Base-by-base conservation (phyloP, 2,113 vertebrate species). In the Chlorodrepanis virens region DNA sequence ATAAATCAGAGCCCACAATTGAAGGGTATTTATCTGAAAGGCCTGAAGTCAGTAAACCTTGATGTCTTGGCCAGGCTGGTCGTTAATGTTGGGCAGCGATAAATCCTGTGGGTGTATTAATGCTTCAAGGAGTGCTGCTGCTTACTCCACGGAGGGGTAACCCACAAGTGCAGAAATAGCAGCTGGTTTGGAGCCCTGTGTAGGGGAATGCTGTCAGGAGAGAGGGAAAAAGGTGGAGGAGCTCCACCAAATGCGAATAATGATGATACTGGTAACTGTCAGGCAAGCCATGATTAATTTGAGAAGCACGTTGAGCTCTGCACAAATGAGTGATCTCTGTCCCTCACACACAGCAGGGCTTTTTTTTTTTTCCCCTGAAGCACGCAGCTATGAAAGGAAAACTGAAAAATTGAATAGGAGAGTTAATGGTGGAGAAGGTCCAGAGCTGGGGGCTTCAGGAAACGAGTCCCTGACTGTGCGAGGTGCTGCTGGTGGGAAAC, bases 1-100 rank as follows among this genome's bases (percentile, higher is more conserved):
- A 64, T 82, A 28, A 40, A 71, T 94, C 61, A n/a, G 83, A 92
- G 80, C 37, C 63, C 53, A 68, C 88, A 84, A 2, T 82, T 82
- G 83, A 54, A 39, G 76, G 37, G 35, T 92, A 68, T 95, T 94
- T 92, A 60, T 90, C 83, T 86, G 15, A 59, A 80, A 60, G 59
- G 64, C 68, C 69, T 71, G 29, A 64, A 89, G 50, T 82, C 60
- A 17, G 60, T 94, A 96, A 95, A 86, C 71, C 76, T 92, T 85
- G 80, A 37, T 95, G 57, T 87, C 83, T 80, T 1, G 1, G 53
- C 78, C 57, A 28, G 56, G 68, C 72, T 78, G n/a, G 79, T 82
- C 22, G 42, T 96, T 90, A 90, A 81, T 52, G 37, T 52, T 89
- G 37, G 37, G 29, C 64, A 42, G 60, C 18, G 14, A 75, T 93